Evolutionary conservation across 1,140 invertebrate species (phyloP).

Genomic region (Radopholus similis): DNA sequence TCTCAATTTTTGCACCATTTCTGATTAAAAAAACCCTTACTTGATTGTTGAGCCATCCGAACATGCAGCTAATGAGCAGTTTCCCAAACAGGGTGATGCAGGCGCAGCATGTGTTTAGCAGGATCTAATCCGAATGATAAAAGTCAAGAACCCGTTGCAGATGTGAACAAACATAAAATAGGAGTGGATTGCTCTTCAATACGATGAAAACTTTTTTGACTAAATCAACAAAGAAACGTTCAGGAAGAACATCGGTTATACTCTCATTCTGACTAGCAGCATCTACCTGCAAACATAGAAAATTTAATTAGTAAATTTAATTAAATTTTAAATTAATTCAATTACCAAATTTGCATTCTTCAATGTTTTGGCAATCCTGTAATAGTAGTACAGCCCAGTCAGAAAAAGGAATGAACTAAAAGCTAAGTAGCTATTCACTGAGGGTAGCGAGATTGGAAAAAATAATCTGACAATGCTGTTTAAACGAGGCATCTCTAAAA

Average conservation of each 20-base stretch:
- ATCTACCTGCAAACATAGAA: not conserved
- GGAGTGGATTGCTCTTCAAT: conserved; percentile 21
- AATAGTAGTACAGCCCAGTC: conserved; percentile 19
- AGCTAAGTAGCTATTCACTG: conserved; percentile 22
- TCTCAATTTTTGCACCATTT: not conserved
- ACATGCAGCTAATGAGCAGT: conserved; percentile 17
- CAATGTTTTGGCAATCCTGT: conserved; percentile 13
- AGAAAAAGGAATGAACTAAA: conserved; percentile 21
- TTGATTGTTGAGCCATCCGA: conserved; percentile 28
- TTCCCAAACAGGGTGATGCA: conserved; percentile 34
- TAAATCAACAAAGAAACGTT: no score
- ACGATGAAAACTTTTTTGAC: conserved; percentile 1
- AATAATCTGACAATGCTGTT: not conserved
- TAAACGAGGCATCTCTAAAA: not conserved
- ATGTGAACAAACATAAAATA: conserved; percentile 34
- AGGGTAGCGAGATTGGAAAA: conserved; percentile 15
- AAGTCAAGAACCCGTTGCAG: not conserved
- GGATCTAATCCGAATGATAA: conserved; percentile 34
- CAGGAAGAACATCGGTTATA: no score
- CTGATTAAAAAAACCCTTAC: conserved; percentile 15
- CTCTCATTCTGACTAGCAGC: not conserved
- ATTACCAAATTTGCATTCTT: not conserved
- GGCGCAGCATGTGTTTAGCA: conserved; percentile 40
- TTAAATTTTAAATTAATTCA: not conserved
- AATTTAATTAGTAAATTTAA: not conserved